Conservation (phyloP, 2,888 invertebrate genomes). For the Dynastes maya region DNA sequence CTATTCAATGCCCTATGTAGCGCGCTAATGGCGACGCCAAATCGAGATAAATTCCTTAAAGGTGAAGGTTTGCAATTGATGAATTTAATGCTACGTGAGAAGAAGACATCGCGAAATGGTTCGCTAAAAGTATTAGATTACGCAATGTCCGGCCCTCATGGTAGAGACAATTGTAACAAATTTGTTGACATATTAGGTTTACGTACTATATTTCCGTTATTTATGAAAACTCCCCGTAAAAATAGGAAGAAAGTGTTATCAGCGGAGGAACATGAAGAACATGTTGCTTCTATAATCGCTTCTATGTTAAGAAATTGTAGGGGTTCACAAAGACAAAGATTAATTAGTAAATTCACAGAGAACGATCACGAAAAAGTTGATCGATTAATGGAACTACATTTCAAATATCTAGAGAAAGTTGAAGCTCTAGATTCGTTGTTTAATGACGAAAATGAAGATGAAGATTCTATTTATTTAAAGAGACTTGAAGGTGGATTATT, state of each 20-base stretch:
- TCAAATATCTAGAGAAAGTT: conserved; percentile 96
- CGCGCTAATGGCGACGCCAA: conserved; percentile 88
- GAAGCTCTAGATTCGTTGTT: conserved; percentile 86
- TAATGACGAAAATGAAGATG: conserved; percentile 75
- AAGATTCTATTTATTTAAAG: conserved; percentile 90
- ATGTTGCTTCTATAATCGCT: conserved; percentile 93
- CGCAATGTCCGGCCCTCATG: conserved; percentile 94
- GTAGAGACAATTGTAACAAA: conserved; percentile 96
- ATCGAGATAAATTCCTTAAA: conserved; percentile 92
- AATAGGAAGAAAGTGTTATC: conserved; percentile 84
- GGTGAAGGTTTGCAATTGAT: conserved; percentile 99
- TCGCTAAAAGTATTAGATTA: conserved; percentile 98
- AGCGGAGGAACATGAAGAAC: conserved; percentile 94
- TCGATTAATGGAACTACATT: conserved; percentile 94
- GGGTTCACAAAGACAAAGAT: conserved; percentile 89
- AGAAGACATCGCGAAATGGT: conserved; percentile 96
- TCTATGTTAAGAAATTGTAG: conserved; percentile 95
- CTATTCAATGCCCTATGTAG: conserved; percentile 97
- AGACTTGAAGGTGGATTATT: conserved; percentile 96
- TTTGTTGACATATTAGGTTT: conserved; percentile 98
- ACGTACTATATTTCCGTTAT: conserved; percentile 96
- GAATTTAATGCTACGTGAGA: conserved; percentile 99
- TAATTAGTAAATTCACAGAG: conserved; percentile 96
- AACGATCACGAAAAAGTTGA: conserved; percentile 99
- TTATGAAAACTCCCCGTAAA: conserved; percentile 98